Conservation (phyloP, 2,888 invertebrate genomes). For the Heliconius cydno region DNA sequence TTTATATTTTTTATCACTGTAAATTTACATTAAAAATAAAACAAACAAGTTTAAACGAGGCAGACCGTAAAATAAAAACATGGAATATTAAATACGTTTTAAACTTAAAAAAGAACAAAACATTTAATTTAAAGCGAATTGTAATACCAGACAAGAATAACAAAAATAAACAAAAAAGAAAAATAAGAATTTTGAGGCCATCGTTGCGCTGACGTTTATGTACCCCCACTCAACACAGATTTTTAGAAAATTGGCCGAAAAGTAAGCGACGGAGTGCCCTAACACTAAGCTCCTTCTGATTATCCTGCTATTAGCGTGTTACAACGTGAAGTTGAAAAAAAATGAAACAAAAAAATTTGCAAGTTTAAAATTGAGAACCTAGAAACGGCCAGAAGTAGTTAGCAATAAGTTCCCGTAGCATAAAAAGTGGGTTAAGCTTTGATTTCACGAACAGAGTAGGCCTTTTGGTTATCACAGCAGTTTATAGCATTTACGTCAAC, state of each 20-base stretch:
- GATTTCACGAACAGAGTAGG: conserved; percentile 25
- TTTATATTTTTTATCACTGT: neutral
- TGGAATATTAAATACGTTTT: too few relatives aligned
- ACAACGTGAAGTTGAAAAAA: neutral
- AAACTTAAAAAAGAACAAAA: too few relatives aligned
- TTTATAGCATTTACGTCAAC: conserved; percentile 28
- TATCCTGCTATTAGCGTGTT: neutral
- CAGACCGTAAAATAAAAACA: too few relatives aligned
- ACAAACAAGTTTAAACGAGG: too few relatives aligned
- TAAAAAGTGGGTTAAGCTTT: conserved; percentile 32
- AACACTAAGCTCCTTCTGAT: neutral
- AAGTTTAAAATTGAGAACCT: neutral
- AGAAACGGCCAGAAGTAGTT: conserved; percentile 10
- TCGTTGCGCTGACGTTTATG: neutral
- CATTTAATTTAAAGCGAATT: too few relatives aligned
- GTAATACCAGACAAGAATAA: too few relatives aligned
- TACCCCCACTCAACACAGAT: neutral
- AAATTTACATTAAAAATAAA: too few relatives aligned
- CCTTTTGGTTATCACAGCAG: conserved; percentile 30
- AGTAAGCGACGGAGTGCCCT: neutral
- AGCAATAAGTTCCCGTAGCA: neutral
- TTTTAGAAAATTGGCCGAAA: neutral
- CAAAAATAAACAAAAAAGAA: too few relatives aligned
- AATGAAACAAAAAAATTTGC: too few relatives aligned
- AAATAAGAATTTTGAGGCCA: neutral